Percentiles rank a stretch among this genome's conserved stretches.
Evolutionary conservation across 2,797 vertebrate species (phyloP).

Genomic region (Phrynocephalus forsythii): DNA sequence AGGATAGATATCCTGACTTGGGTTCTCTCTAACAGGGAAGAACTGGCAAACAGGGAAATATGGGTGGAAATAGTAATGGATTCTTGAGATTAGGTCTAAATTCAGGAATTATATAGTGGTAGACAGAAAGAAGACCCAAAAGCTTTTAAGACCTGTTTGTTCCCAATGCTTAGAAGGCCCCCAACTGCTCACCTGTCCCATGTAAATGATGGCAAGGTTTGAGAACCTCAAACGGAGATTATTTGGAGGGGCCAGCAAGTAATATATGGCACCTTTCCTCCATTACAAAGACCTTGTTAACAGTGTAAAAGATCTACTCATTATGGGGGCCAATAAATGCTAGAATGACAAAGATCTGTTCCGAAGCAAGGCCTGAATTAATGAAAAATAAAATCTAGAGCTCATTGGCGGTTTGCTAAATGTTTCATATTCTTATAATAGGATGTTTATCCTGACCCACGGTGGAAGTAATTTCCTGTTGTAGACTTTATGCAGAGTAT

Average conservation of each 20-base stretch:
- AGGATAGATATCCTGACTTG: too few species aligned
- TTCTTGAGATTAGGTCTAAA: too few species aligned
- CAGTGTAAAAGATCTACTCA: constrained; percentile 9
- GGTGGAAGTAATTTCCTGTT: constrained; percentile 54
- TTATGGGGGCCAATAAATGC: constrained; percentile 55
- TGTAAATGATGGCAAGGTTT: not conserved
- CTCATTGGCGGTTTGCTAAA: constrained; percentile 44
- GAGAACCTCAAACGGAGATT: not conserved
- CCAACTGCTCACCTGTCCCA: too few species aligned
- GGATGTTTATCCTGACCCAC: constrained; percentile 60
- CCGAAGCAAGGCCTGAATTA: constrained; percentile 48
- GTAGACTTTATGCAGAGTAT: constrained; percentile 54
- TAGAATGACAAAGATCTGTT: constrained; percentile 28
- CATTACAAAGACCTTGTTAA: constrained; percentile 17
- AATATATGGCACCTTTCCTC: not conserved
- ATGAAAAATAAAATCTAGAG: not conserved
- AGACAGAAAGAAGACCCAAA: too few species aligned
- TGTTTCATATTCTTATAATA: constrained; percentile 38
- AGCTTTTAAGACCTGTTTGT: too few species aligned
- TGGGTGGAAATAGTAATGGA: too few species aligned
- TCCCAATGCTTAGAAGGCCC: too few species aligned
- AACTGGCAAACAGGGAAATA: too few species aligned
- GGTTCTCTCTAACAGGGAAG: too few species aligned
- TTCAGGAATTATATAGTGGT: too few species aligned
- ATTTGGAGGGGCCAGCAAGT: not conserved